phyloP scores from a whole-genome alignment of 1,140 invertebrate species.

The Ceratina calcarata region DNA sequence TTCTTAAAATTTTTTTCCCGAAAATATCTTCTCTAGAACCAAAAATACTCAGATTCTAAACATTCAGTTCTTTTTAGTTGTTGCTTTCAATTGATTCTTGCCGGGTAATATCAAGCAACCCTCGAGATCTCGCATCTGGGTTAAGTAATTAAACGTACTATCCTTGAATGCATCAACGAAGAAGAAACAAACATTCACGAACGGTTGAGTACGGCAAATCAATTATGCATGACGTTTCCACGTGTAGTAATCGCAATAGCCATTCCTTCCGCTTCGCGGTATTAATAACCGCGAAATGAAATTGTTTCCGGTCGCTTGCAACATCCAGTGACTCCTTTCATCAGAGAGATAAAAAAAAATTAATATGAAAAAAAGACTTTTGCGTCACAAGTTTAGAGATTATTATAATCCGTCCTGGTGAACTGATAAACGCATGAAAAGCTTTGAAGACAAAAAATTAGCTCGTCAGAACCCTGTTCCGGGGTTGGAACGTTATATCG shows the following conservation, averaged over 20 bases:
- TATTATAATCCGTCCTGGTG: not conserved
- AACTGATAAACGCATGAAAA: constrained; percentile 18
- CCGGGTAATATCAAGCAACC: not conserved
- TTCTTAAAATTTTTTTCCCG: too few relatives aligned
- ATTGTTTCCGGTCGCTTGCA: not conserved
- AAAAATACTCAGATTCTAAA: not conserved
- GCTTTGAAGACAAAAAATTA: constrained; percentile 6
- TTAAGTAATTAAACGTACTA: not conserved
- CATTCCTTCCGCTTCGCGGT: not conserved
- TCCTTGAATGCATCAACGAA: not conserved
- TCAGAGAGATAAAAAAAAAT: not conserved
- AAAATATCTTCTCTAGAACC: too few relatives aligned
- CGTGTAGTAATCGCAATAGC: not conserved
- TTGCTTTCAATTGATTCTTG: not conserved
- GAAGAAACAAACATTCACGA: constrained; percentile 1
- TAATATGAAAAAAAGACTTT: too few relatives aligned
- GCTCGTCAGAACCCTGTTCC: not conserved
- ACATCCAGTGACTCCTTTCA: not conserved
- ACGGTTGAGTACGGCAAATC: not conserved
- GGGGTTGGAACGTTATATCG: too few relatives aligned
- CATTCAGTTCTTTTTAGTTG: not conserved
- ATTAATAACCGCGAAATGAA: constrained; percentile 5
- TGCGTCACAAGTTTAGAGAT: not conserved
- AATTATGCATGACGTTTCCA: not conserved
- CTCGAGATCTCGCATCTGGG: not conserved